phyloP scores from a whole-genome alignment of 2,888 invertebrate genomes.

The Augochlorella aurata region DNA sequence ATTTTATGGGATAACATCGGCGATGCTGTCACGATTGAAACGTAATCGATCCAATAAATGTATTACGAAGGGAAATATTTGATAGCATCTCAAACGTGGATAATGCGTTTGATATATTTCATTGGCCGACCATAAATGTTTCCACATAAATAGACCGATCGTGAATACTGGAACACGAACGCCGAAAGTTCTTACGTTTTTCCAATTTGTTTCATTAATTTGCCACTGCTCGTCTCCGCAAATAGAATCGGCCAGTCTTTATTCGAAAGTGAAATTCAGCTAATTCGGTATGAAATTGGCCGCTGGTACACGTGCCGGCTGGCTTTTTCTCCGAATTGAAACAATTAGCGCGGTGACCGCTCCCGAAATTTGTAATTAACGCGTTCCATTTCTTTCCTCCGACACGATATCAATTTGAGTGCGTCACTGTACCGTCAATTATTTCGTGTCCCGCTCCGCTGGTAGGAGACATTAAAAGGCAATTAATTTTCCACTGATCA shows the following conservation, averaged over 20 bases:
- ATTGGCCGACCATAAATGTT: not conserved
- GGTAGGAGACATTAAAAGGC: not conserved
- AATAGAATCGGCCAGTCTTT: not conserved
- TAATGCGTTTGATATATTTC: not conserved
- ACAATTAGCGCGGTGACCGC: constrained; percentile 1
- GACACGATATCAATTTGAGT: not conserved
- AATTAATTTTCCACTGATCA: not conserved
- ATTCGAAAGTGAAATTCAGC: not conserved
- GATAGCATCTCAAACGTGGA: not conserved
- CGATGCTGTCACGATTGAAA: not conserved
- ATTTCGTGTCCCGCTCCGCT: not conserved
- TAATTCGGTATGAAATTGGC: constrained; percentile 13
- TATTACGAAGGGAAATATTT: not conserved
- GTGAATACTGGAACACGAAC: not conserved
- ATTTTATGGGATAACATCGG: not conserved
- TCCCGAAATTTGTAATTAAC: not conserved
- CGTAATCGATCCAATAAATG: not conserved
- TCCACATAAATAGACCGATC: not conserved
- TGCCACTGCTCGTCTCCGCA: not conserved
- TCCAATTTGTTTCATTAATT: not conserved
- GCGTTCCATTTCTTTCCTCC: not conserved
- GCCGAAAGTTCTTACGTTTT: not conserved
- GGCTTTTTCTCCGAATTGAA: constrained; percentile 7
- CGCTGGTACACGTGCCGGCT: not conserved
- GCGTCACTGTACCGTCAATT: constrained; percentile 7